These are phyloP conservation scores for Athalia circularis DNA, from an alignment of 2,888 invertebrate genomes.

Conservation along the genomic window DNA sequence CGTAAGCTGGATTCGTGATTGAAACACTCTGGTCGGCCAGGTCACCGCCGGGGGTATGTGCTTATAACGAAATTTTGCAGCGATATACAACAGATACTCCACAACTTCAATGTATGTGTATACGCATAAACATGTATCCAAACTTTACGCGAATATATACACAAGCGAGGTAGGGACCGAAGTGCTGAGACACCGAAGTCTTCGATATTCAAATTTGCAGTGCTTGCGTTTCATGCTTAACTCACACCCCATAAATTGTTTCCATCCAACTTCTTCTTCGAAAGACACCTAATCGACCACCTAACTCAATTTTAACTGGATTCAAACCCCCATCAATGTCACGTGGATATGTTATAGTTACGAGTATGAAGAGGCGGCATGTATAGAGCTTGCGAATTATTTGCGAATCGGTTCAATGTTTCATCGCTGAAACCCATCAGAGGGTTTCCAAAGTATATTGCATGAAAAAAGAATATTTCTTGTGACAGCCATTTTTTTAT, in stretches of 20 bases:
- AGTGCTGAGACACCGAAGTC: slow-evolving; percentile 10
- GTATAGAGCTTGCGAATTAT: too few species aligned
- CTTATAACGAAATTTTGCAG: neutral
- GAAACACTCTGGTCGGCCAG: slow-evolving; percentile 31
- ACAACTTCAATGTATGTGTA: neutral
- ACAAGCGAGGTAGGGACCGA: neutral
- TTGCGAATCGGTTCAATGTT: too few species aligned
- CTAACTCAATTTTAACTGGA: neutral
- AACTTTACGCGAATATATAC: neutral
- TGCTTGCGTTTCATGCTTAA: slow-evolving; percentile 13
- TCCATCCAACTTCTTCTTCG: neutral
- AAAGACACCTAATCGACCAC: neutral
- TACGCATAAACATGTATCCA: slow-evolving; percentile 2
- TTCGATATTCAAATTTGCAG: slow-evolving; percentile 41
- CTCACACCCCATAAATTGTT: neutral
- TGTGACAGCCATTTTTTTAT: too few species aligned
- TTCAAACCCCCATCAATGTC: too few species aligned
- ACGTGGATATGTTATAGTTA: too few species aligned
- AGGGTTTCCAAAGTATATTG: too few species aligned
- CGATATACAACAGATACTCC: too few species aligned
- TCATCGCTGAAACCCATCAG: too few species aligned
- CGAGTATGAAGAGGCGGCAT: too few species aligned
- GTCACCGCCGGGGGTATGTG: slow-evolving; percentile 6
- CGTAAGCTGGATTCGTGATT: slow-evolving; percentile 41
- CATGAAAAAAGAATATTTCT: too few species aligned